A percentile compares a stretch with the other conserved stretches of the same genome.
These are phyloP conservation scores for Plebejus melissa DNA, from an alignment of 2,888 invertebrate species.

Conservation along the genomic window DNA sequence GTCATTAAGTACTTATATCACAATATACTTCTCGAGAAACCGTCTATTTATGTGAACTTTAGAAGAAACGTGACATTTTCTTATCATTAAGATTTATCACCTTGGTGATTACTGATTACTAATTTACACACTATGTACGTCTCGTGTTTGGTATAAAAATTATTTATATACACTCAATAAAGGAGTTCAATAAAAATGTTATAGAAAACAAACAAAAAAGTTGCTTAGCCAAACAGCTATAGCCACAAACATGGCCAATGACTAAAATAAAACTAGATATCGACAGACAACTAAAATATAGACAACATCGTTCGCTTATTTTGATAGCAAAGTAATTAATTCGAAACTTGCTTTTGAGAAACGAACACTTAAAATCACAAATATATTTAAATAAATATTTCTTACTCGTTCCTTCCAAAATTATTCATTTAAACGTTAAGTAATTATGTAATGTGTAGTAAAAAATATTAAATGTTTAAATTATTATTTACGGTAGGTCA, in stretches of 20 bases:
- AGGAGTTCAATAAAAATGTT: no score
- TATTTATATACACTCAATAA: not conserved
- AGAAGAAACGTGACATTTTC: not conserved
- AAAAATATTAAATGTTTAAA: no score
- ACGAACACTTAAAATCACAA: not conserved
- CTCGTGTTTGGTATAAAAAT: not conserved
- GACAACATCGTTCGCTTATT: not conserved
- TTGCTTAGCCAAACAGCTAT: not conserved
- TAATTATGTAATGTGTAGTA: no score
- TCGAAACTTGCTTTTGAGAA: not conserved
- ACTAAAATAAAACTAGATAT: not conserved
- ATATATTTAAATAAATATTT: not conserved
- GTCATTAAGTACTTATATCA: not conserved
- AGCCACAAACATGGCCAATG: not conserved
- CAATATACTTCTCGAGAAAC: not conserved
- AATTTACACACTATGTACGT: not conserved
- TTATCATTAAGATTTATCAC: constrained; percentile 15
- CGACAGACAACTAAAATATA: not conserved
- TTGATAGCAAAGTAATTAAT: not conserved
- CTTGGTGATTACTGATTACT: not conserved
- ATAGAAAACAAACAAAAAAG: no score
- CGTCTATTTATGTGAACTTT: not conserved
- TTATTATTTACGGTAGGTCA: no score
- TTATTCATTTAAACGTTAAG: no score
- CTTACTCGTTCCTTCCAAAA: not conserved